Evolutionary conservation across 2,113 vertebrate genomes (phyloP).

Genomic region (Pachyramphus minor): DNA sequence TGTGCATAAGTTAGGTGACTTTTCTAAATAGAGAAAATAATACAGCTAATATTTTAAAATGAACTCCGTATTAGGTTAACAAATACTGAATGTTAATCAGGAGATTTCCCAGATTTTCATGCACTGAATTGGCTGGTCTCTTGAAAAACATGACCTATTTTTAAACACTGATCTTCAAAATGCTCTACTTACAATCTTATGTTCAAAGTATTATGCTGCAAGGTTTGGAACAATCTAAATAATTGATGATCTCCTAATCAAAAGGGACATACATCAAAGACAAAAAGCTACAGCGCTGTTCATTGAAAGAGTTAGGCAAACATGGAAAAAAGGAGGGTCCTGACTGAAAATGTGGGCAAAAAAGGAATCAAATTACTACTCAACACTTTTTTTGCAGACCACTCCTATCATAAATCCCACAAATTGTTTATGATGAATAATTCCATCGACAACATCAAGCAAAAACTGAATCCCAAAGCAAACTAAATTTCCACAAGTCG

Average conservation of each 20-base stretch:
- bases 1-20: neutral
- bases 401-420: neutral
- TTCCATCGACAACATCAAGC: neutral
- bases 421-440: slow-evolving; percentile 18
- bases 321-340: neutral
- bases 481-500: neutral
- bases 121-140: slow-evolving; percentile 5
- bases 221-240: slow-evolving; percentile 67
- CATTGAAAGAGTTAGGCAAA: slow-evolving; percentile 40
- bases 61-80: neutral
- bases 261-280: slow-evolving; percentile 67
- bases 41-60: slow-evolving; percentile 12
- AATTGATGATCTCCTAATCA: slow-evolving; percentile 68
- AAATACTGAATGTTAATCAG: slow-evolving; percentile 32
- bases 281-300: slow-evolving; percentile 29
- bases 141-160: slow-evolving; percentile 71
- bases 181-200: slow-evolving; percentile 56
- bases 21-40: neutral
- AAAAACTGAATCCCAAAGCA: neutral
- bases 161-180: slow-evolving; percentile 65
- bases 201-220: slow-evolving; percentile 63
- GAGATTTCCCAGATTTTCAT: slow-evolving; percentile 45
- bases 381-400: neutral
- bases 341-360: neutral
- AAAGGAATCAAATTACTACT: neutral